Evolutionary conservation across 1,140 invertebrate species (phyloP).

Genomic region (Zaprionus ornatus): DNA sequence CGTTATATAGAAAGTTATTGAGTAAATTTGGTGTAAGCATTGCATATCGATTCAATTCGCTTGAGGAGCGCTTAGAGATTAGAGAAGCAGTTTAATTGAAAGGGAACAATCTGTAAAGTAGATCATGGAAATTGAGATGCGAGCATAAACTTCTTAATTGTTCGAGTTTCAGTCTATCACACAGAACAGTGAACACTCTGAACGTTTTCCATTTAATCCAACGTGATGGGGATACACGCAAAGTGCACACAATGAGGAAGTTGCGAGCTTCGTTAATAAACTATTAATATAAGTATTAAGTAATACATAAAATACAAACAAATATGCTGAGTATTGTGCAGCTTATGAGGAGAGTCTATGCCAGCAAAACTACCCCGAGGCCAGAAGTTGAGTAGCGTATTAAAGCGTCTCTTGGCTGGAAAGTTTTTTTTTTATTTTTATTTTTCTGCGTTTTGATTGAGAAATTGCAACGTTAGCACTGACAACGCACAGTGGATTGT

Average conservation of each 20-base stretch:
- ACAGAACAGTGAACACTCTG: not conserved
- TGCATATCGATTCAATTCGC: not conserved
- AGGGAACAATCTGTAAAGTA: not conserved
- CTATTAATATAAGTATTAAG: conserved; percentile 3
- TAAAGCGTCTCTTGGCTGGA: not conserved
- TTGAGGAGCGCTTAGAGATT: not conserved
- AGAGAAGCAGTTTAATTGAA: not conserved
- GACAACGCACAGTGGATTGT: not conserved
- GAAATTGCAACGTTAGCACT: not conserved
- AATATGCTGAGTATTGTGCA: not conserved
- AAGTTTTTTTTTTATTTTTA: not conserved
- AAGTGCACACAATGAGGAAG: not conserved
- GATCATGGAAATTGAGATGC: not conserved
- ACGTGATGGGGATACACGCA: not conserved
- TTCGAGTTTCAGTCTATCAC: not conserved
- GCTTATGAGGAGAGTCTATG: not conserved
- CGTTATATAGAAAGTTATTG: not conserved
- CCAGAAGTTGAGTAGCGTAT: not conserved
- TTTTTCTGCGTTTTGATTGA: conserved; percentile 4
- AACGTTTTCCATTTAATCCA: not conserved
- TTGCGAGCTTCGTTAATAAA: not conserved
- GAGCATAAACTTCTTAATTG: not conserved
- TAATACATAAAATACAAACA: not conserved
- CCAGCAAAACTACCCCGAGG: not conserved
- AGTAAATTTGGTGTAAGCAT: not conserved